Evolutionary conservation across 2,888 invertebrate species (phyloP).

Genomic region (Pyralis farinalis): DNA sequence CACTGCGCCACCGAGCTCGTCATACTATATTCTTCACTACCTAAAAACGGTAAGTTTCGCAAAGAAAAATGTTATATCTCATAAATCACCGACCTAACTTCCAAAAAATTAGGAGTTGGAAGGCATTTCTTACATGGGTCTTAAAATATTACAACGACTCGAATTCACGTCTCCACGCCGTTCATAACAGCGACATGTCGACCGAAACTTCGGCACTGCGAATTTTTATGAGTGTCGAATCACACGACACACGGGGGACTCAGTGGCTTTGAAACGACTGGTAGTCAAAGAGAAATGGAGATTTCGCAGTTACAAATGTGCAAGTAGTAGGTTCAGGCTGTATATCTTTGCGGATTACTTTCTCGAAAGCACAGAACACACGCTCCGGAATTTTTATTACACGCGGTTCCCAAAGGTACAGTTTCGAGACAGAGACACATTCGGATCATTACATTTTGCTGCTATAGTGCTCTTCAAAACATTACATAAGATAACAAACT

Average conservation of each 20-base stretch:
- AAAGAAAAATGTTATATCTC: not conserved
- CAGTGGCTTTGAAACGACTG: slow-evolving; percentile 70
- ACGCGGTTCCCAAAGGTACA: slow-evolving; percentile 58
- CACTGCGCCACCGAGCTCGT: too few species aligned
- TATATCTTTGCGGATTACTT: slow-evolving; percentile 76
- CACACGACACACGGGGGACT: slow-evolving; percentile 68
- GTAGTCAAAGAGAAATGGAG: slow-evolving; percentile 78
- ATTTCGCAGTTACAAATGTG: slow-evolving; percentile 77
- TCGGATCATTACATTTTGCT: slow-evolving; percentile 61
- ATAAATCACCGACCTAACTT: not conserved
- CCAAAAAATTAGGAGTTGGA: not conserved
- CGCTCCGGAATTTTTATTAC: slow-evolving; percentile 71
- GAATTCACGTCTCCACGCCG: slow-evolving; percentile 29
- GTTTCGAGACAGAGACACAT: slow-evolving; percentile 66
- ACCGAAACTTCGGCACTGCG: slow-evolving; percentile 58
- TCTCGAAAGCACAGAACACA: slow-evolving; percentile 65
- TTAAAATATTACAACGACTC: slow-evolving; percentile 43
- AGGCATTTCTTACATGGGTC: not conserved
- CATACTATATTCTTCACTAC: too few species aligned
- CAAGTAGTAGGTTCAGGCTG: slow-evolving; percentile 65
- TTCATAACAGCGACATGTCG: slow-evolving; percentile 24
- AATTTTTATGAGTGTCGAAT: slow-evolving; percentile 75
- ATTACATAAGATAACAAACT: slow-evolving; percentile 38
- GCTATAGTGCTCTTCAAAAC: slow-evolving; percentile 38
- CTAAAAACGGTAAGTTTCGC: too few species aligned